Conservation (phyloP, 2,797 vertebrate genomes). For the Xerus rutilus region DNA sequence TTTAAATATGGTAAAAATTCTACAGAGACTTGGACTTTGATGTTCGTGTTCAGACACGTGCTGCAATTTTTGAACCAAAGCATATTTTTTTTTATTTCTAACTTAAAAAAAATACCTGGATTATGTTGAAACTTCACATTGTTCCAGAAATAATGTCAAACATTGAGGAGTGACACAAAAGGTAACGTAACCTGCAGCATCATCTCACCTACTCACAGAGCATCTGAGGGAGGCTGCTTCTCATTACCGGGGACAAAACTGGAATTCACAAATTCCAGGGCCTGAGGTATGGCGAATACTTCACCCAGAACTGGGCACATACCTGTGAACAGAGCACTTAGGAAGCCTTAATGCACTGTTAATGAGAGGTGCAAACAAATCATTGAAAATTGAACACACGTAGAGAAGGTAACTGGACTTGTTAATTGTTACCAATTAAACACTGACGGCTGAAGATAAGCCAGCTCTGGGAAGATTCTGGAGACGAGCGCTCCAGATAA, state of each 20-base stretch:
- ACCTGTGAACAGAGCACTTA: background rate
- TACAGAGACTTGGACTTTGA: constrained; percentile 44
- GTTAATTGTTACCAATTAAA: background rate
- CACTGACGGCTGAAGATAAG: background rate
- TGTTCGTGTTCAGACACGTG: constrained; percentile 54
- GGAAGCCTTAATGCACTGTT: background rate
- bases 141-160: background rate
- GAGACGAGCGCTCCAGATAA: background rate
- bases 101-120: background rate
- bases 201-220: background rate
- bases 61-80: constrained; percentile 68
- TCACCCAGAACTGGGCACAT: background rate
- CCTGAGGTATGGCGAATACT: background rate
- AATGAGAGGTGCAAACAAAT: background rate
- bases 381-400: too few relatives aligned
- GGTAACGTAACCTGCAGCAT: background rate
- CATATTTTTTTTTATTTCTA: constrained; percentile 37
- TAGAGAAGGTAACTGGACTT: background rate
- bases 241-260: background rate
- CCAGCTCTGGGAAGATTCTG: background rate
- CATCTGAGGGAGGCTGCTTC: background rate
- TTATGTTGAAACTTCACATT: constrained; percentile 7
- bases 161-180: background rate
- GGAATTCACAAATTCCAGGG: background rate
- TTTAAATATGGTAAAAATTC: constrained; percentile 74